Conservation (phyloP, 1,140 invertebrate species). For the Cheumatopsyche charites region DNA sequence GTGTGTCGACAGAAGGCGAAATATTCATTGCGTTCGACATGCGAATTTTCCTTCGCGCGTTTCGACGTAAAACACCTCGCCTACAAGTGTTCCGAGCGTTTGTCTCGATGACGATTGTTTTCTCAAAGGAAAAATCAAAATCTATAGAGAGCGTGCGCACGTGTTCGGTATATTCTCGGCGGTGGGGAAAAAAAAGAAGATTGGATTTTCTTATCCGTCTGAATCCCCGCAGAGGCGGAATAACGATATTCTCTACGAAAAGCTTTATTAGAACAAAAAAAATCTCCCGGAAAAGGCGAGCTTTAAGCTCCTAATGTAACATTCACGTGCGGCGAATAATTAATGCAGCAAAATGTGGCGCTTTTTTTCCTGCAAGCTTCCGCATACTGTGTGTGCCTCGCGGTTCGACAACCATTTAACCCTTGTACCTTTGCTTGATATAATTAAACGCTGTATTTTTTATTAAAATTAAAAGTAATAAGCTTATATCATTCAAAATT, state of each 20-base stretch:
- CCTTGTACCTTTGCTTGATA: too few relatives aligned
- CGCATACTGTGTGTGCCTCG: background rate
- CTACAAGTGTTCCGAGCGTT: too few relatives aligned
- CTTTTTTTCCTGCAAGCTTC: conserved; percentile 9
- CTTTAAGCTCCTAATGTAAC: conserved; percentile 36
- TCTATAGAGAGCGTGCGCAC: background rate
- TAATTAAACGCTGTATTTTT: too few relatives aligned
- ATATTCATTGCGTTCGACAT: too few relatives aligned
- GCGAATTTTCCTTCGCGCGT: too few relatives aligned
- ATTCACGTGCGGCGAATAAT: conserved; percentile 36
- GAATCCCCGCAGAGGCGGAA: background rate
- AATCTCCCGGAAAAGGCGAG: conserved; percentile 8
- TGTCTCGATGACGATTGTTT: too few relatives aligned
- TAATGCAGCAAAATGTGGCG: conserved; percentile 26
- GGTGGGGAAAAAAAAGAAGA: conserved; percentile 5
- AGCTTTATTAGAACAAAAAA: conserved; percentile 9
- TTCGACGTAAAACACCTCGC: too few relatives aligned
- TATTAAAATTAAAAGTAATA: too few relatives aligned
- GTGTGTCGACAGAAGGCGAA: background rate
- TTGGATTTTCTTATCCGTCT: background rate
- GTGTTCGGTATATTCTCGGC: background rate
- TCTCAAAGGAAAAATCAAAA: too few relatives aligned
- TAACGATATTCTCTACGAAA: conserved; percentile 18
- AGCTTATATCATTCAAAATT: too few relatives aligned
- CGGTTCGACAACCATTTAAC: too few relatives aligned